Evolutionary conservation across 2,888 invertebrate genomes (phyloP), one percentile per base, ranked within the genome.

Genomic region (Volucella inanis): DNA sequence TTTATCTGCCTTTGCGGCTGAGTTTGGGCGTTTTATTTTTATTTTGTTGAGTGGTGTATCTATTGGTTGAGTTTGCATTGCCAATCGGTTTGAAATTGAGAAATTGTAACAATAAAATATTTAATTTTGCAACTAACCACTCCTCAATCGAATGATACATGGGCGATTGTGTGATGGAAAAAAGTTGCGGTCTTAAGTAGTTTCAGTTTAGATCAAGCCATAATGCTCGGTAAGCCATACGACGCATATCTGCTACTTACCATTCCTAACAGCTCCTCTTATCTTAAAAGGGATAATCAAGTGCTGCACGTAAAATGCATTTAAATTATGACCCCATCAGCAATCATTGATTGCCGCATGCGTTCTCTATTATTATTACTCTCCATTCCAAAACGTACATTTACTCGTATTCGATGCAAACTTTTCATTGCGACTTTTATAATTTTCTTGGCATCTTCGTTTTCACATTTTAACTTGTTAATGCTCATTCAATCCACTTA

Each of bases 271-370:
- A 39, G 15, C 31, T 57, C 54, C 18, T 49, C 70, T 54, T 78
- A 71, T 78, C 57, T 71, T 72, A 59, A 79, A 65, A 72, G 65
- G 72, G 39, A 72, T 59, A 72, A 72, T 72, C 72, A 79, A 78
- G 12, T 39, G 47, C 49, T 75, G 67, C 67, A 68, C 67, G 52
- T 76, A 68, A 76, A 61, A 68, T 50, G 50, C 76, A 76, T 76
- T 59, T 68, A 76, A 61, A 15, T 76, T 76, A 68, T 52, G 41
- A 43, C 59, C 18, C 65, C 64, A 65, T 64, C 61, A 22, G 41
- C 0, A 15, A 31, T 1, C 72, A 38, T 43, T 52, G 43, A 41
- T 55, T 45, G 71, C 12, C 55, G 55, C 45, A 39, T 70, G 55
- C 49, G 14, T 43, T 22, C 59, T 41, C 57, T 50, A n/a, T 43